Conservation (phyloP, 2,888 invertebrate genomes). For the Morpho helenor region DNA sequence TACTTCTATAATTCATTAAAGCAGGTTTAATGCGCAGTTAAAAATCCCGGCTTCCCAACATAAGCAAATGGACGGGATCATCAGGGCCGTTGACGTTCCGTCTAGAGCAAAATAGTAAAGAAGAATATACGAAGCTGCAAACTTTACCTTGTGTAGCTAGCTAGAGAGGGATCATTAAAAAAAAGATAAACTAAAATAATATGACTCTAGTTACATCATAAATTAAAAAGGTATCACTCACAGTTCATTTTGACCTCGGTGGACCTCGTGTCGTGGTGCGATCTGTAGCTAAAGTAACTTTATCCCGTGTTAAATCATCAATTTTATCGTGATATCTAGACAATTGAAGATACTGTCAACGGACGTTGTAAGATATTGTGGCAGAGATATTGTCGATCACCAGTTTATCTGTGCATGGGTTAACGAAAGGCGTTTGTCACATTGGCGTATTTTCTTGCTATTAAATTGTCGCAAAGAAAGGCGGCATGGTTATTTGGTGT, state of each 20-base stretch:
- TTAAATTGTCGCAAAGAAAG: slow-evolving; percentile 4
- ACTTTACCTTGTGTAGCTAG: too few species aligned
- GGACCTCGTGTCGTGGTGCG: slow-evolving; percentile 40
- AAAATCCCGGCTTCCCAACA: too few species aligned
- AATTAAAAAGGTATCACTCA: slow-evolving; percentile 39
- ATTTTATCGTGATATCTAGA: slow-evolving; percentile 66
- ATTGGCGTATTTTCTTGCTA: slow-evolving; percentile 14
- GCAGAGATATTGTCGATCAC: slow-evolving; percentile 60
- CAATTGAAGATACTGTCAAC: slow-evolving; percentile 46
- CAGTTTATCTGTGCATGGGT: slow-evolving; percentile 37
- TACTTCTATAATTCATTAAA: too few species aligned
- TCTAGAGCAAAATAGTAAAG: too few species aligned
- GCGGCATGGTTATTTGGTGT: too few species aligned
- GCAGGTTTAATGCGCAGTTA: too few species aligned
- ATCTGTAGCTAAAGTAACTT: slow-evolving; percentile 53
- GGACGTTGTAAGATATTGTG: slow-evolving; percentile 41
- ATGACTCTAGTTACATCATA: too few species aligned
- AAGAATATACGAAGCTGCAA: background rate
- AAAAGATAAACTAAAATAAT: background rate
- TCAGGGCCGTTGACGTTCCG: too few species aligned
- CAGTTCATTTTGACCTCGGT: slow-evolving; percentile 62
- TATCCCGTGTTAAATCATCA: slow-evolving; percentile 41
- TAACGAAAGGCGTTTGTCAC: slow-evolving; percentile 22
- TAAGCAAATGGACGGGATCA: too few species aligned
- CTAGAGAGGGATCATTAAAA: background rate